Evolutionary conservation across 1,140 invertebrate genomes (phyloP), one percentile per base, ranked within the genome.

Genomic region (Drosophila ironensis): DNA sequence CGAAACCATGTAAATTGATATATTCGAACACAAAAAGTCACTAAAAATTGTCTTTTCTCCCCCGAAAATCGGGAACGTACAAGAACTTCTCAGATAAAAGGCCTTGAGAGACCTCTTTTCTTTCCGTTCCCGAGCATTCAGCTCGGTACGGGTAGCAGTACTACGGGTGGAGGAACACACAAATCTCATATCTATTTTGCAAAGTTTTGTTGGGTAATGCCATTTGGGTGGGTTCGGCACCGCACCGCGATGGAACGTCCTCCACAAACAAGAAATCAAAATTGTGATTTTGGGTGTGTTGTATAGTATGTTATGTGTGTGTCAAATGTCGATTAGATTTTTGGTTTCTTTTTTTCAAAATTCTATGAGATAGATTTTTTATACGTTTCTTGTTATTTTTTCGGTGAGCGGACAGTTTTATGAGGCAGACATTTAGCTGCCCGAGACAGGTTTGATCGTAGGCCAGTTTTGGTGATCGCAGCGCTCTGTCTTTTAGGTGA

Each of bases 1-100:
- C 78, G 53, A 40, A 35, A 44, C 48, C 72, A 74, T 84, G 78
- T 84, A 84, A 78, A 78, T 77, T 57, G 70, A 74, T 84, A 74
- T 74, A 57, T 84, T 78, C 14, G 64, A 84, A 84, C 80, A 84
- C 42, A 68, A 52, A 71, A 84, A 84, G 50, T 67, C 80, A 84
- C 80, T 84, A 84, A 86, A 72, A 56, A 70, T 48, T 63, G 57
- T 47, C 8, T 24, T 38, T 37, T 47, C 56, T 37, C 25, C 14
- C 17, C n/a, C n/a, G n/a, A 25, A 38, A 59, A 28, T 8, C n/a
- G 41, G 25, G 12, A 27, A 46, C 22, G 17, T 46, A n/a, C n/a
- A n/a, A n/a, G n/a, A 22, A 25, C 38, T n/a, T 19, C 17, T 27
- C 12, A 45, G 51, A 54, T 54, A 54, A 24, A 45, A 8, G 7